A percentile compares a stretch with the other conserved stretches of the same genome.
Evolutionary conservation across 2,797 vertebrate species (phyloP).

Genomic region (Enteromius argenteus): DNA sequence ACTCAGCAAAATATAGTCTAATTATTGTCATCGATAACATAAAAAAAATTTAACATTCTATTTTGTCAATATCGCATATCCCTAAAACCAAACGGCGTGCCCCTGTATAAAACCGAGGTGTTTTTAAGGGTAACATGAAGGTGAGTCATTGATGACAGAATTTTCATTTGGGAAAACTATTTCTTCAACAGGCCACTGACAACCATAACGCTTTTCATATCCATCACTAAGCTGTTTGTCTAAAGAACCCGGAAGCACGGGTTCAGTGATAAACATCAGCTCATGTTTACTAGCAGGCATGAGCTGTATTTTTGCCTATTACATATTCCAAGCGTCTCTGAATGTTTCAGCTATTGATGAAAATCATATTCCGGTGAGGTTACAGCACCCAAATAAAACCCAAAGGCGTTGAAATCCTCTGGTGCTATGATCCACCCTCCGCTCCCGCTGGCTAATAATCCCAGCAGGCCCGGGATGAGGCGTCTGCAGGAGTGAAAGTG

Average conservation of each 20-base stretch:
- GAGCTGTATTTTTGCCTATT: background rate
- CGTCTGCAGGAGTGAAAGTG: background rate
- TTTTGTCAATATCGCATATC: too few relatives aligned
- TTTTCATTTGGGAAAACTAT: background rate
- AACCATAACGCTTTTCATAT: background rate
- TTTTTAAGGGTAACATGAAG: background rate
- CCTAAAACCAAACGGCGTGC: too few relatives aligned
- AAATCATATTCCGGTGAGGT: background rate
- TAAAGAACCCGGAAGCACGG: background rate
- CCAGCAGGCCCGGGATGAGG: background rate
- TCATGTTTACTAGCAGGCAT: background rate
- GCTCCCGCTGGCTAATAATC: slow-evolving; percentile 12
- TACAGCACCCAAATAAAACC: slow-evolving; percentile 6
- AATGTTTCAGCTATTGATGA: background rate
- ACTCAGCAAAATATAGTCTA: too few relatives aligned
- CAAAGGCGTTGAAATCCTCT: background rate
- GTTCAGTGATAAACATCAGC: slow-evolving; percentile 12
- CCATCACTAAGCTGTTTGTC: background rate
- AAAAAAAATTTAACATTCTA: too few relatives aligned
- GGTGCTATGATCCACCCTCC: background rate
- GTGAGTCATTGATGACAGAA: background rate
- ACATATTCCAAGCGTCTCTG: background rate
- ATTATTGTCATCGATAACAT: too few relatives aligned
- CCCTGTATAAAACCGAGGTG: too few relatives aligned
- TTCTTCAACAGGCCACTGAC: background rate